phyloP scores from a whole-genome alignment of 1,140 invertebrate genomes.

The Rhagoletis pomonella region DNA sequence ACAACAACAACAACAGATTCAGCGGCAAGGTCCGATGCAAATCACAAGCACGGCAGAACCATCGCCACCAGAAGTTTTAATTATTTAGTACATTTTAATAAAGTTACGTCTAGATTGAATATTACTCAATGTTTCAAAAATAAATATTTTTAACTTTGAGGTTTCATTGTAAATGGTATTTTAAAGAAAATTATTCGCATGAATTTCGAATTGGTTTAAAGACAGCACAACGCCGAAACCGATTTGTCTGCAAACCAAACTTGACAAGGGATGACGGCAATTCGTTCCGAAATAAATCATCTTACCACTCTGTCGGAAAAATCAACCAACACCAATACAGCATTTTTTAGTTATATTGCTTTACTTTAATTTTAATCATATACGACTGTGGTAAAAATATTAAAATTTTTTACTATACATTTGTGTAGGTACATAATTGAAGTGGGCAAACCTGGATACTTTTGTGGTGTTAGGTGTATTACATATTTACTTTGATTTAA shows the following conservation, averaged over 20 bases:
- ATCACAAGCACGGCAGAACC: not conserved
- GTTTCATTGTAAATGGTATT: too few species aligned
- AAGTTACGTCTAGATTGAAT: not conserved
- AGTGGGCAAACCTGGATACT: slow-evolving; percentile 26
- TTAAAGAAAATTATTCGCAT: too few species aligned
- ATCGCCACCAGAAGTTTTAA: slow-evolving; percentile 48
- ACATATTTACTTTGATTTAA: slow-evolving; percentile 14
- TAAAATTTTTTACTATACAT: slow-evolving; percentile 23
- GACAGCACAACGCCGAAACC: too few species aligned
- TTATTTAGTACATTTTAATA: not conserved
- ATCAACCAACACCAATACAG: too few species aligned
- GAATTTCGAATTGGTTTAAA: too few species aligned
- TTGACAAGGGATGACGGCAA: too few species aligned
- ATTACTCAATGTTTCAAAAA: not conserved
- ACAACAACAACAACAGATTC: too few species aligned
- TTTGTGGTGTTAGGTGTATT: slow-evolving; percentile 1
- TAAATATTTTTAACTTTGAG: too few species aligned
- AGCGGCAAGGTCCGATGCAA: too few species aligned
- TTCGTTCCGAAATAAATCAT: too few species aligned
- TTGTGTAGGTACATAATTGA: slow-evolving; percentile 48
- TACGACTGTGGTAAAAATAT: slow-evolving; percentile 26
- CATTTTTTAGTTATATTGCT: slow-evolving; percentile 7
- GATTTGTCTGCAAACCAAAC: too few species aligned
- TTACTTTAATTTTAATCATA: not conserved
- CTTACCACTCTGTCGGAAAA: too few species aligned